A percentile compares a stretch with the other conserved stretches of the same genome.
Evolutionary conservation across 1,140 invertebrate genomes (phyloP).

Genomic region (Brachionus koreanus): DNA sequence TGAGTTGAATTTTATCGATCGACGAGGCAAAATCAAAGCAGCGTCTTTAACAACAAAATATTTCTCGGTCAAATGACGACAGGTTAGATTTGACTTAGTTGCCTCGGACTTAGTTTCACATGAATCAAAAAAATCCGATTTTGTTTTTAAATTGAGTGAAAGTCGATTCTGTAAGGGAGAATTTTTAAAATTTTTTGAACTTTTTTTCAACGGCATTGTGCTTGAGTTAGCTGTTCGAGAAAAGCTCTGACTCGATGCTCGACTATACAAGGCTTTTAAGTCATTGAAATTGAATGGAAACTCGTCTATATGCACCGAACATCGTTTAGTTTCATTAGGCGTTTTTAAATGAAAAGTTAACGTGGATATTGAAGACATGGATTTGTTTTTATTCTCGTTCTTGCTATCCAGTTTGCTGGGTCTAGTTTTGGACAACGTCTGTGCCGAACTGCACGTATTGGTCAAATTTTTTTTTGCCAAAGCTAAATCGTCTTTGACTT

Average conservation of each 20-base stretch:
- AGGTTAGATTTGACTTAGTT: not conserved
- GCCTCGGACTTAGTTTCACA: not conserved
- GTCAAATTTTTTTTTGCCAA: not conserved
- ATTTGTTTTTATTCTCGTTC: constrained; percentile 2
- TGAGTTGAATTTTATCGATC: constrained; percentile 2
- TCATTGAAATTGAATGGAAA: constrained; percentile 16
- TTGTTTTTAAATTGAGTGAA: constrained; percentile 18
- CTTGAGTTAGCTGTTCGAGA: not conserved
- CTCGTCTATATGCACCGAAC: not conserved
- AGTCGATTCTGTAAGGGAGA: not conserved
- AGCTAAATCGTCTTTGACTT: constrained; percentile 5
- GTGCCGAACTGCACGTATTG: not conserved
- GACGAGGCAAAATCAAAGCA: constrained; percentile 17
- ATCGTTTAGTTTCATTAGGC: not conserved
- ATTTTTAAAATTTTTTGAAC: constrained; percentile 35
- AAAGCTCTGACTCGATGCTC: not conserved
- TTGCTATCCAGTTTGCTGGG: not conserved
- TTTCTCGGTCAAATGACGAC: constrained; percentile 26
- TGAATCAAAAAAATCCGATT: constrained; percentile 28
- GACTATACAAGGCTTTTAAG: constrained; percentile 19
- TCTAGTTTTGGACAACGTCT: not conserved
- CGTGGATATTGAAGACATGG: not conserved
- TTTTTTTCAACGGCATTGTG: not conserved
- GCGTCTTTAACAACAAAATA: constrained; percentile 43
- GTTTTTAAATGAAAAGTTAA: not conserved